Percentiles rank a stretch among this genome's conserved stretches.
phyloP scores from a whole-genome alignment of 2,888 invertebrate species.

The Xylophagus ater region DNA sequence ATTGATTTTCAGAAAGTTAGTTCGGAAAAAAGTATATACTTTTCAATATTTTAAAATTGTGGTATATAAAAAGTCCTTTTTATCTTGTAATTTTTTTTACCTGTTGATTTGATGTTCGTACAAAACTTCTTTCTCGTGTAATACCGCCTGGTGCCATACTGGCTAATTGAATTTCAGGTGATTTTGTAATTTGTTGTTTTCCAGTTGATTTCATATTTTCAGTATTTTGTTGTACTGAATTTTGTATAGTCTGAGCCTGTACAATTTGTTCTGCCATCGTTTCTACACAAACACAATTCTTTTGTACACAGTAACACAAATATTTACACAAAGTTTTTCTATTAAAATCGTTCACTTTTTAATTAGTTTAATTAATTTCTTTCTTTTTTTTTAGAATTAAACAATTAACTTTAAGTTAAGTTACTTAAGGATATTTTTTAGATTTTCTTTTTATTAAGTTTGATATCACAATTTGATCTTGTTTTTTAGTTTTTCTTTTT shows the following conservation, averaged over 20 bases:
- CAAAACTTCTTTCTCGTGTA: conserved; percentile 59
- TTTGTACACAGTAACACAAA: background rate
- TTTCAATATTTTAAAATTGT: too few relatives aligned
- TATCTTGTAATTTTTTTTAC: too few relatives aligned
- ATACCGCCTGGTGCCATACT: conserved; percentile 41
- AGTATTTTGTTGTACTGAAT: conserved; percentile 23
- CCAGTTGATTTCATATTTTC: too few relatives aligned
- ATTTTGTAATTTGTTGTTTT: conserved; percentile 35
- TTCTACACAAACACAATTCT: background rate
- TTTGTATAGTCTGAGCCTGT: conserved; percentile 23
- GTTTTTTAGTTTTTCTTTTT: conserved; percentile 5
- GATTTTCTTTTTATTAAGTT: too few relatives aligned
- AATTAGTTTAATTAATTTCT: conserved; percentile 2
- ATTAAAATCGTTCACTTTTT: too few relatives aligned
- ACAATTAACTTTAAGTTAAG: background rate
- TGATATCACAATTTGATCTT: too few relatives aligned
- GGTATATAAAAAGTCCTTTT: too few relatives aligned
- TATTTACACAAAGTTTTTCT: background rate
- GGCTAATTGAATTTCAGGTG: conserved; percentile 35
- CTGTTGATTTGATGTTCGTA: conserved; percentile 47
- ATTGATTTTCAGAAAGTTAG: too few relatives aligned
- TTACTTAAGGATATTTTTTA: too few relatives aligned
- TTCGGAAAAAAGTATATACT: too few relatives aligned
- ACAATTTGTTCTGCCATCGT: conserved; percentile 37
- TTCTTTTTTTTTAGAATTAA: conserved; percentile 4